Percentiles rank a stretch among this genome's conserved stretches.
phyloP scores from a whole-genome alignment of 1,140 invertebrate species.

The Sinella curviseta region DNA sequence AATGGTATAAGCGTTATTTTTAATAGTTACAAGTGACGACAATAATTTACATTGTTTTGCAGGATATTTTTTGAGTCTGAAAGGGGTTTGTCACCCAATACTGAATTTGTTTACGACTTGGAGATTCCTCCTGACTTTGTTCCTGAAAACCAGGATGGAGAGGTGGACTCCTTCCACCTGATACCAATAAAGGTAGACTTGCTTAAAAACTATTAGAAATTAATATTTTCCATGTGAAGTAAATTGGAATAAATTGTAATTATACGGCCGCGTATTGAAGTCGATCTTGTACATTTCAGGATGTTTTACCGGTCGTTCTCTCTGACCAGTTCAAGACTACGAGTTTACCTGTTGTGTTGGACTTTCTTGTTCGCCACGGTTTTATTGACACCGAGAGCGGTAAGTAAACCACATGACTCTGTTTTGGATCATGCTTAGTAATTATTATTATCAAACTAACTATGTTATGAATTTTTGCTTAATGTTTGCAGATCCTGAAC shows the following conservation, averaged over 20 bases:
- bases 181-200: constrained; percentile 73
- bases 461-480: background rate
- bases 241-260: constrained; percentile 15
- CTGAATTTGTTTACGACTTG: constrained; percentile 92
- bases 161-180: constrained; percentile 86
- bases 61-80: constrained; percentile 90
- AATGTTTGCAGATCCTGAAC: background rate
- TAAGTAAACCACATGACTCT: constrained; percentile 61
- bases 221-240: too few relatives aligned
- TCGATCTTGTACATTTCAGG: too few relatives aligned
- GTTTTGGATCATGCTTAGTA: too few relatives aligned
- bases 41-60: too few relatives aligned
- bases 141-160: constrained; percentile 86
- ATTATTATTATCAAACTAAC: too few relatives aligned
- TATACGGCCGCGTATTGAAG: background rate
- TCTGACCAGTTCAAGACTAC: constrained; percentile 88
- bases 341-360: constrained; percentile 82
- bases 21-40: too few relatives aligned
- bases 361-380: constrained; percentile 88
- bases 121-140: constrained; percentile 85
- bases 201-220: too few relatives aligned
- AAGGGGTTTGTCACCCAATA: constrained; percentile 87
- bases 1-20: too few relatives aligned
- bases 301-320: constrained; percentile 71
- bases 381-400: constrained; percentile 84